Conservation (phyloP, 2,888 invertebrate genomes). For the Dioctria linearis region DNA sequence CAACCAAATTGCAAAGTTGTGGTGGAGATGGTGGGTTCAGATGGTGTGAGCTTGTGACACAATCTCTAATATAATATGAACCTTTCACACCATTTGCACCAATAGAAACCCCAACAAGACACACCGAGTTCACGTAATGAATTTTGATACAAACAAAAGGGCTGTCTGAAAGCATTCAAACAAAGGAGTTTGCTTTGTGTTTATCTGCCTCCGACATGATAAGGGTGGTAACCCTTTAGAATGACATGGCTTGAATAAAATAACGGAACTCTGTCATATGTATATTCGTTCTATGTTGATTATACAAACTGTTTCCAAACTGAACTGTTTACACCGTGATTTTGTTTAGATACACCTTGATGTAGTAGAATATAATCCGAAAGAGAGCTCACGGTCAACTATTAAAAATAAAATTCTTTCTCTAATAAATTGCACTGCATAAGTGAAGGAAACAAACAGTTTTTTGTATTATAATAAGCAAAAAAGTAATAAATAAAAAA, state of each 20-base stretch:
- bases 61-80: neutral
- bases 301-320: neutral
- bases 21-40: neutral
- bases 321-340: too few species aligned
- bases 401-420: too few species aligned
- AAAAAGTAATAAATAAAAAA: too few species aligned
- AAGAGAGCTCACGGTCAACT: too few species aligned
- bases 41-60: neutral
- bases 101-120: conserved; percentile 52
- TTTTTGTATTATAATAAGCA: too few species aligned
- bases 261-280: conserved; percentile 3
- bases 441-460: too few species aligned
- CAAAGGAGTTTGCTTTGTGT: conserved; percentile 27
- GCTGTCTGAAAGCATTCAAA: conserved; percentile 44
- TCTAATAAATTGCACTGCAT: too few species aligned
- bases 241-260: conserved; percentile 12
- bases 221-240: conserved; percentile 48
- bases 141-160: conserved; percentile 54
- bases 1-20: neutral
- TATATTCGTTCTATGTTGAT: neutral
- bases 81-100: conserved; percentile 6
- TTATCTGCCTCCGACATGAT: conserved; percentile 54
- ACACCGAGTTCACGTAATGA: conserved; percentile 52
- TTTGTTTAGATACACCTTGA: too few species aligned
- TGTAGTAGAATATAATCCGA: too few species aligned